Percentiles rank a stretch among this genome's conserved stretches.
Conservation (phyloP, 2,113 vertebrate species). For the Carettochelys insculpta region DNA sequence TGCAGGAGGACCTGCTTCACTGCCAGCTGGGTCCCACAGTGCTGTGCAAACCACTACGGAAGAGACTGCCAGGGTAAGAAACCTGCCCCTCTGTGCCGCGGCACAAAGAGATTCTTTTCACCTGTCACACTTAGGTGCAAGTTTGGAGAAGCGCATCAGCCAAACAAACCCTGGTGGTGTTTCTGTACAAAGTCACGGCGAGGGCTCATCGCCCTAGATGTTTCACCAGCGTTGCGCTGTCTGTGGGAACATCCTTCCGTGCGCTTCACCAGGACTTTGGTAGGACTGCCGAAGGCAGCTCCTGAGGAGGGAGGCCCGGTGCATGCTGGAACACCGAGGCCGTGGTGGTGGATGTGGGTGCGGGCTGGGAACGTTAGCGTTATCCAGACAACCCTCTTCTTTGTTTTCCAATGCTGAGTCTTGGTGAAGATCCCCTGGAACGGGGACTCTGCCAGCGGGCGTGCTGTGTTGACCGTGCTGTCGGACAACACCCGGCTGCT, state of each 20-base stretch:
- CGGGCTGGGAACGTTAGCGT: not conserved
- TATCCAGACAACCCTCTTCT: not conserved
- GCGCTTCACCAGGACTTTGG: not conserved
- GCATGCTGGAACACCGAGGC: not conserved
- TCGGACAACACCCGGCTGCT: no score
- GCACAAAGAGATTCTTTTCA: not conserved
- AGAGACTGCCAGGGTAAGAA: conserved; percentile 86
- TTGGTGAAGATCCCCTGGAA: no score
- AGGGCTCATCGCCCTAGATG: not conserved
- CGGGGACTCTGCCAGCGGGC: no score
- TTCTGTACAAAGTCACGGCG: not conserved
- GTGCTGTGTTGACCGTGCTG: no score
- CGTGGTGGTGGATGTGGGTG: not conserved
- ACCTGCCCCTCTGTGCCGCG: rapidly evolving
- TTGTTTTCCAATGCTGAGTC: no score
- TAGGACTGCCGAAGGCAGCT: not conserved
- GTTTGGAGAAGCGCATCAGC: no score
- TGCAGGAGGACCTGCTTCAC: conserved; percentile 81
- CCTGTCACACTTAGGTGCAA: no score
- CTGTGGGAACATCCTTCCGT: not conserved
- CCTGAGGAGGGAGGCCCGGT: not conserved
- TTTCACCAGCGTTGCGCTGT: not conserved
- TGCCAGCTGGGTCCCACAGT: conserved; percentile 80
- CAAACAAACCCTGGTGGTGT: no score
- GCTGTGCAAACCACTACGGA: conserved; percentile 92